Percentiles rank a stretch among this genome's conserved stretches.
Evolutionary conservation across 92 coral and sea anemone genomes (phyloP).

Genomic region (Muricea muricata): DNA sequence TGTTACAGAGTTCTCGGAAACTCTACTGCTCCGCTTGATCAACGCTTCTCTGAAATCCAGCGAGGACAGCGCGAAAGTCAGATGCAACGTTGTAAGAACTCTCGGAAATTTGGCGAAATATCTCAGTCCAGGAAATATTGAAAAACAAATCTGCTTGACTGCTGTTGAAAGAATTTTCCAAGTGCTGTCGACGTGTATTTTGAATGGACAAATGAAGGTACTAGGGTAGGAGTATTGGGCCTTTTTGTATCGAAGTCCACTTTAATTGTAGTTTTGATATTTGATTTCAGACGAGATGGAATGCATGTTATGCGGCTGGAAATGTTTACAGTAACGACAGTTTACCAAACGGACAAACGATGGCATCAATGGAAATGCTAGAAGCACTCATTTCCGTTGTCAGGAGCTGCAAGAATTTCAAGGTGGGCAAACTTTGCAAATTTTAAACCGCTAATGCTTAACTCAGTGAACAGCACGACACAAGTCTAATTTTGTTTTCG

Average conservation of each 20-base stretch:
- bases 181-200: too few relatives aligned
- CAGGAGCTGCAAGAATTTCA: constrained; percentile 87
- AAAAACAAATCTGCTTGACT: constrained; percentile 72
- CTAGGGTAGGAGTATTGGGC: too few relatives aligned
- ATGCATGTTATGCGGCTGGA: constrained; percentile 97
- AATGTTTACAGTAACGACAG: constrained; percentile 84
- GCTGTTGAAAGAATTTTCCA: constrained; percentile 80
- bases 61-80: constrained; percentile 93
- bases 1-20: constrained; percentile 88
- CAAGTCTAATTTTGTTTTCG: not conserved
- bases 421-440: constrained; percentile 56
- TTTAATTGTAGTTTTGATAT: too few relatives aligned
- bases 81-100: constrained; percentile 92
- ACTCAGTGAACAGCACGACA: not conserved
- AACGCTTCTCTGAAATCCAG: constrained; percentile 79
- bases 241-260: constrained; percentile 74
- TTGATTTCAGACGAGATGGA: constrained; percentile 99
- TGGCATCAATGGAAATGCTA: constrained; percentile 75
- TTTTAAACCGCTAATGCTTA: not conserved
- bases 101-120: constrained; percentile 90
- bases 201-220: too few relatives aligned
- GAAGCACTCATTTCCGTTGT: constrained; percentile 79
- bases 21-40: constrained; percentile 80
- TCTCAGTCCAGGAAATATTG: constrained; percentile 64
- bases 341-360: constrained; percentile 76